Base-by-base conservation (phyloP, 2,888 invertebrate species). In the Synergus gifuensis region DNA sequence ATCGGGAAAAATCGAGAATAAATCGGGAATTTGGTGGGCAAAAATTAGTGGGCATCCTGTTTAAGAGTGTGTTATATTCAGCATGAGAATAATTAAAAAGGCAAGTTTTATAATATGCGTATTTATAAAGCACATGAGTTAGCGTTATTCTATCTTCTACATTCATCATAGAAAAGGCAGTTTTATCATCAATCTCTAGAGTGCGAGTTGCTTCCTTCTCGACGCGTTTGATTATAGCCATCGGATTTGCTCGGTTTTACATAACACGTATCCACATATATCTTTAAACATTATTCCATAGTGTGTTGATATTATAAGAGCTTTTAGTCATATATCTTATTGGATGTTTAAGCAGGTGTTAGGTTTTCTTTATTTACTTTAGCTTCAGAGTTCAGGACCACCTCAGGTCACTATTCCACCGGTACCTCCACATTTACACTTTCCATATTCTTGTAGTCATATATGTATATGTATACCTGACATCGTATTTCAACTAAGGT, bases 251-350 rank as follows among this genome's bases (percentile, higher is more conserved):
- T 36, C 54, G 16, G 73, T 73, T 73, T 73, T 54, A 73, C 73
- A 73, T 73, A 73, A 73, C 73, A 73, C 36, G 40, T 58, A 73
- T 73, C 36, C 49, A 73, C 28, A 28, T 73, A 54, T 73, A 28
- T 73, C 73, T 73, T 73, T 8, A 54, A 73, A 73, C 54, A 73
- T 73, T 73, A 73, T 54, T 73, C 36, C 73, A 69, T 22, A 73
- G 73, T 73, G 40, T 73, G 73, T 54, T 73, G 54, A 73, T n/a
- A 40, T 16, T 54, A n/a, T 16, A 36, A n/a, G 73, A 73, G 36
- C 54, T 54, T 73, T 73, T 54, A n/a, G 12, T 54, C 36, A 9
- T 73, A 73, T 54, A 73, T 73, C 73, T 36, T 54, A 73, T 22
- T 22, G 36, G 36, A 73, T 54, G 54, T 54, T 73, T 54, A 73